Base-by-base conservation (phyloP, 2,113 vertebrate species). In the Embiotoca jacksoni region DNA sequence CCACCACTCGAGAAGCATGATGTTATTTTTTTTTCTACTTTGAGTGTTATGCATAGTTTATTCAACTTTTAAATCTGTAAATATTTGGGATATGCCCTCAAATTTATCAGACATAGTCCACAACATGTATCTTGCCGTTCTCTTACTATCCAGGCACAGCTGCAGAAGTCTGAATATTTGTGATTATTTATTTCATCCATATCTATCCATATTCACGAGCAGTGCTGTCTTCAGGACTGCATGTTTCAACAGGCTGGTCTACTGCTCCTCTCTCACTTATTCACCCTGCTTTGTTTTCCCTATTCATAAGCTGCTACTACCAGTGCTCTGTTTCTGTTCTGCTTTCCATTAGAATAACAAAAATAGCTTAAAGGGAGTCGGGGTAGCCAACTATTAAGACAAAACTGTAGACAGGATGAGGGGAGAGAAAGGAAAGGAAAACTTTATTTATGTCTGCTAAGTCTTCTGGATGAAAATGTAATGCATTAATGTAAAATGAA, bases 231-330 rank as follows among this genome's bases (percentile, higher is more conserved):
- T 35, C 54, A 6, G 1, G 7, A 7, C 33, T 57, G 16, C 73
- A 2, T 69, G 54, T 86, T 65, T 78, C 70, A 55, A 54, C 58
- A 78, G 70, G 47, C 36, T 65, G 60, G 73, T 72, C 55, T 75
- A 10, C 39, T 55, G 54, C 37, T 72, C 72, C 56, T 65, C n/a
- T 63, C 9, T 75, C 70, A 57, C 54, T 77, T 57, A 31, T 50
- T 73, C 73, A 55, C 57, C 63, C 30, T 61, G 56, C 13, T 63
- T 53, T 72, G 36, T 68, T 59, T 72, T 80, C n/a, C 30, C 5
- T 9, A 41, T 49, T 44, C 5, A 3, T 55, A 36, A 47, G 47
- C 10, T 78, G 31, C 23, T 49, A 9, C 54, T 16, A 58, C 61
- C 61, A 79, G 54, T 32, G 55, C n/a, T 66, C 39, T 49, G 30